A percentile compares a stretch with the other conserved stretches of the same genome.
Conservation (phyloP, 2,888 invertebrate genomes). For the Parnassius smintheus region DNA sequence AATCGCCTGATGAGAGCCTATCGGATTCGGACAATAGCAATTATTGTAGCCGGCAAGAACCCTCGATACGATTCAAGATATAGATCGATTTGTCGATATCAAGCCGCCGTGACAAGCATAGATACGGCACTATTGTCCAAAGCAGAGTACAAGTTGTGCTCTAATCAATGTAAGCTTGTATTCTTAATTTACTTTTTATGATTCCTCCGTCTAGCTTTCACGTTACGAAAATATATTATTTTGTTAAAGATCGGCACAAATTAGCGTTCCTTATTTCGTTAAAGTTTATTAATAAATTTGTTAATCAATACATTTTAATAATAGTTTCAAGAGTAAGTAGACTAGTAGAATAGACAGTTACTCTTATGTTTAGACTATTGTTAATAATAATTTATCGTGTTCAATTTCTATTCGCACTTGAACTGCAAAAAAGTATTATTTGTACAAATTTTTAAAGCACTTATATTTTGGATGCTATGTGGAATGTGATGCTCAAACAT, state of each 20-base stretch:
- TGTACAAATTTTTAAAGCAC: too few relatives aligned
- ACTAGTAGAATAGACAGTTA: too few relatives aligned
- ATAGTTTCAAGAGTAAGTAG: not conserved
- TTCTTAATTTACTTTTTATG: not conserved
- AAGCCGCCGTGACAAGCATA: slow-evolving; percentile 40
- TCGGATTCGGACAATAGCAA: slow-evolving; percentile 52
- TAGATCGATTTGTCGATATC: slow-evolving; percentile 38
- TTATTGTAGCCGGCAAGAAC: slow-evolving; percentile 46
- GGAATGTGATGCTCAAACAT: too few relatives aligned
- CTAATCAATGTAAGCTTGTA: slow-evolving; percentile 9
- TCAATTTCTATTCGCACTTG: not conserved
- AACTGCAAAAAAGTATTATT: too few relatives aligned
- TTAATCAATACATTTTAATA: not conserved
- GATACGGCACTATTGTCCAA: slow-evolving; percentile 34
- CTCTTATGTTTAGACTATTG: too few relatives aligned
- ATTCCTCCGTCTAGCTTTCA: too few relatives aligned
- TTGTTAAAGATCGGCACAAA: too few relatives aligned
- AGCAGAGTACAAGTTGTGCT: slow-evolving; percentile 4
- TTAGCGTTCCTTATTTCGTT: too few relatives aligned
- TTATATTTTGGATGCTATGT: too few relatives aligned
- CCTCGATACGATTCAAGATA: slow-evolving; percentile 34
- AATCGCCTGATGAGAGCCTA: slow-evolving; percentile 44
- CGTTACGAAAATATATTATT: too few relatives aligned
- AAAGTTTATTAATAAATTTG: too few relatives aligned
- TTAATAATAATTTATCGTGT: not conserved